These are phyloP conservation scores for Acrossocheilus wenchowensis DNA, from an alignment of 2,797 vertebrate genomes.

Conservation along the genomic window DNA sequence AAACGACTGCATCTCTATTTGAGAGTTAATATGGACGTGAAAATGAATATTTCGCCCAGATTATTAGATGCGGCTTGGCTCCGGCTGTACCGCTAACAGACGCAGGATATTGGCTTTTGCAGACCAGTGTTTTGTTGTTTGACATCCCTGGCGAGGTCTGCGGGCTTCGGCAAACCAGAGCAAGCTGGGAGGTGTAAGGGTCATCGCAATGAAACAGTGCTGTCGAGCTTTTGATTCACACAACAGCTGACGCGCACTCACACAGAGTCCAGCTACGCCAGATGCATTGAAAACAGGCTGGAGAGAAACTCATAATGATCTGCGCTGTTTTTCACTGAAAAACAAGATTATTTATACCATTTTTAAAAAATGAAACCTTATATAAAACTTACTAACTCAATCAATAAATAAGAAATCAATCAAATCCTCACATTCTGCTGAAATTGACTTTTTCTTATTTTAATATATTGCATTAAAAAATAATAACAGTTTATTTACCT, in stretches of 20 bases:
- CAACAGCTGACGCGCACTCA: constrained; percentile 41
- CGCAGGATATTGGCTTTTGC: constrained; percentile 41
- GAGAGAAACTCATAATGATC: constrained; percentile 19
- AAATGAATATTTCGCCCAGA: constrained; percentile 36
- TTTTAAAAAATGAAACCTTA: not conserved
- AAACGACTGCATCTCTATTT: constrained; percentile 5
- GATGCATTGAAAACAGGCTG: constrained; percentile 18
- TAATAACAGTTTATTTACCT: not conserved
- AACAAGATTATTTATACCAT: not conserved
- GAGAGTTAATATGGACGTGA: constrained; percentile 26
- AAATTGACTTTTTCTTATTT: not conserved
- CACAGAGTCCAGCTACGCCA: constrained; percentile 26
- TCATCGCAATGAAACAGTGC: constrained; percentile 42
- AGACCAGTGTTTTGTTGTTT: constrained; percentile 45
- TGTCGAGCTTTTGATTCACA: constrained; percentile 47
- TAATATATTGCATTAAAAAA: not conserved
- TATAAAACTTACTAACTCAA: not conserved
- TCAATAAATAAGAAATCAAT: not conserved
- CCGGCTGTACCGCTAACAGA: constrained; percentile 1
- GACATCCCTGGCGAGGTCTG: constrained; percentile 40
- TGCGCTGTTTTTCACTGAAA: not conserved
- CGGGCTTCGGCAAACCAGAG: constrained; percentile 13
- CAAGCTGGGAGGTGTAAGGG: constrained; percentile 44
- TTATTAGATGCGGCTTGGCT: constrained; percentile 19
- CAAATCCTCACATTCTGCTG: not conserved